Conservation (phyloP, 2,797 vertebrate genomes). For the Varecia variegata region DNA sequence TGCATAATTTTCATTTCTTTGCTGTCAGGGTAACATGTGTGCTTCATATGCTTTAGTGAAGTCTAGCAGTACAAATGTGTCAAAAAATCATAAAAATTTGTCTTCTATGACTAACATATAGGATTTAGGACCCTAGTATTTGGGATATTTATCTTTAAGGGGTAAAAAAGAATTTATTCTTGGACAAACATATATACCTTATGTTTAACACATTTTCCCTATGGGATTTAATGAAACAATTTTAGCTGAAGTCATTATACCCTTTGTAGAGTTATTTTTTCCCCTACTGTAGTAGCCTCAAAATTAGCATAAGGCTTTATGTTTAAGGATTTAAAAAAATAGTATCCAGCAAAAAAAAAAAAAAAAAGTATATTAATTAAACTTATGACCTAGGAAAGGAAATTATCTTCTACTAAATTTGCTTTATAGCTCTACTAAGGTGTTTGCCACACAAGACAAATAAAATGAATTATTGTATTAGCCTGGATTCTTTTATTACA, state of each 20-base stretch:
- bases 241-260: background rate
- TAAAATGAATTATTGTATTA: background rate
- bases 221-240: slow-evolving; percentile 47
- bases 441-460: background rate
- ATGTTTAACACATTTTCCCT: slow-evolving; percentile 47
- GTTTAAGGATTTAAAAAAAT: slow-evolving; percentile 1
- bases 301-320: background rate
- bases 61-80: slow-evolving; percentile 78
- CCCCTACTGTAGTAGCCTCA: background rate
- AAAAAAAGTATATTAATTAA: background rate
- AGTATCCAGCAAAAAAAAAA: background rate
- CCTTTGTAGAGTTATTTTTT: background rate
- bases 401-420: slow-evolving; percentile 41
- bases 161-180: slow-evolving; percentile 56
- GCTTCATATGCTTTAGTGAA: slow-evolving; percentile 75
- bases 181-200: slow-evolving; percentile 48
- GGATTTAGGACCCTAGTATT: slow-evolving; percentile 67
- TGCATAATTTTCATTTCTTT: slow-evolving; percentile 76
- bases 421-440: background rate
- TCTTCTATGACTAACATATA: slow-evolving; percentile 73
- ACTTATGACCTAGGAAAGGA: background rate
- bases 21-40: slow-evolving; percentile 77
- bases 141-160: slow-evolving; percentile 62
- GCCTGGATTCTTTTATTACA: background rate
- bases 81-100: slow-evolving; percentile 76